Evolutionary conservation across 2,113 vertebrate genomes (phyloP).

Genomic region (Microtus montanus): DNA sequence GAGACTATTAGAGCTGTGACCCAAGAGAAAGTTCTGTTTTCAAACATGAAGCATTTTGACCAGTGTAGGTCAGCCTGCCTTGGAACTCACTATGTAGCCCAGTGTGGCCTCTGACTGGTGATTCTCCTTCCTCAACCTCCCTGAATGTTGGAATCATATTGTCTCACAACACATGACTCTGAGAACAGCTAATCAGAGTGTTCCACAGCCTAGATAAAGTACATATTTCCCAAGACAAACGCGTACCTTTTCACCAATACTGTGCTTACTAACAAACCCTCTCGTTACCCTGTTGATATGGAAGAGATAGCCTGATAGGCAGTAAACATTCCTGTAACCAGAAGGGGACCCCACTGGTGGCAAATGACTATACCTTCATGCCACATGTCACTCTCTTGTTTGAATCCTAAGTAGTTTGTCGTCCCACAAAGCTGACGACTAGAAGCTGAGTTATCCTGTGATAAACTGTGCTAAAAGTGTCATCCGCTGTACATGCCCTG

Average conservation of each 20-base stretch:
- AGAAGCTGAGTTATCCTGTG: not conserved
- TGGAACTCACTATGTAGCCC: not conserved
- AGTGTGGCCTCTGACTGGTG: not conserved
- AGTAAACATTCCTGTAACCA: not conserved
- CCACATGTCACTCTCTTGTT: too few relatives aligned
- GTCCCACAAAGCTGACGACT: not conserved
- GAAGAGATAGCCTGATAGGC: not conserved
- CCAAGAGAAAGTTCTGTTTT: not conserved
- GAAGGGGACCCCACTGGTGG: not conserved
- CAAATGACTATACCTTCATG: not conserved
- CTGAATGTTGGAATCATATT: not conserved
- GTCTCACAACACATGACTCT: not conserved
- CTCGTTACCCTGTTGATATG: constrained; percentile 3
- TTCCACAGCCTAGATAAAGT: constrained; percentile 46
- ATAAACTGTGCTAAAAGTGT: not conserved
- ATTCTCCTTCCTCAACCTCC: not conserved
- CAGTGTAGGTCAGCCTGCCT: not conserved
- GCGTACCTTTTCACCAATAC: constrained; percentile 3
- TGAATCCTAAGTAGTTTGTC: not conserved
- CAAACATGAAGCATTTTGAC: not conserved
- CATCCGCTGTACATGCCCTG: not conserved
- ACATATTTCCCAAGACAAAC: constrained; percentile 44
- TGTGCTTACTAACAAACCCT: constrained; percentile 52
- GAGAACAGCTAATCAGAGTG: constrained; percentile 26
- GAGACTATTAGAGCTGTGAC: not conserved